These are phyloP conservation scores for Synergus laeviventris DNA, from an alignment of 2,888 invertebrate species.

Conservation along the genomic window DNA sequence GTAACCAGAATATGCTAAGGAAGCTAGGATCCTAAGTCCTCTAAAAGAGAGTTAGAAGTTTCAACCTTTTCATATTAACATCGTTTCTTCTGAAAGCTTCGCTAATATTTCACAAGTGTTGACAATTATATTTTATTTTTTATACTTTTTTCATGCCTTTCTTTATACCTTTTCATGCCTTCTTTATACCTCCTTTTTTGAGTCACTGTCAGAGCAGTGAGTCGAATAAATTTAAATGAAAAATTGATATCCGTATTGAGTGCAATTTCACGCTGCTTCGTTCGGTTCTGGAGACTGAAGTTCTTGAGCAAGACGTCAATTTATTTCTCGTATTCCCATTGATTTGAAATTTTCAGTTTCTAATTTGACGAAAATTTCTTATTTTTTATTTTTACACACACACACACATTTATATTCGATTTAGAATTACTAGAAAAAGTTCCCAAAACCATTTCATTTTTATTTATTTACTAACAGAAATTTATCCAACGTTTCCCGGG, in stretches of 20 bases:
- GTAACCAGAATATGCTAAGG: background rate
- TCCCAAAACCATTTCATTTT: too few relatives aligned
- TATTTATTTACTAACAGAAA: too few relatives aligned
- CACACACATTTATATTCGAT: too few relatives aligned
- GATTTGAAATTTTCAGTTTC: too few relatives aligned
- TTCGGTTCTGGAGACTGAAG: background rate
- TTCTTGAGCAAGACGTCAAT: background rate
- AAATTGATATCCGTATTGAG: background rate
- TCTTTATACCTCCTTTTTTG: background rate
- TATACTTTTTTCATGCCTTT: too few relatives aligned
- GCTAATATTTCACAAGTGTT: background rate
- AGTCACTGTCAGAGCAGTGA: background rate
- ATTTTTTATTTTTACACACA: too few relatives aligned
- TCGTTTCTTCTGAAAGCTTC: background rate
- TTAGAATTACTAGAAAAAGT: too few relatives aligned
- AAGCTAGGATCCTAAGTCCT: background rate
- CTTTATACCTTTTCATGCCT: too few relatives aligned
- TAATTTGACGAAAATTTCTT: too few relatives aligned
- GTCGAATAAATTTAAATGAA: background rate
- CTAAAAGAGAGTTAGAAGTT: background rate
- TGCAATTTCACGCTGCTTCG: background rate
- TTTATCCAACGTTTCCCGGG: too few relatives aligned
- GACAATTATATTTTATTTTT: too few relatives aligned
- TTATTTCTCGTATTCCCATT: too few relatives aligned
- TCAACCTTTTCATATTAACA: background rate